A percentile compares a stretch with the other conserved stretches of the same genome.
These are phyloP conservation scores for Neogale vison DNA, from an alignment of 2,113 vertebrate species.

Conservation along the genomic window DNA sequence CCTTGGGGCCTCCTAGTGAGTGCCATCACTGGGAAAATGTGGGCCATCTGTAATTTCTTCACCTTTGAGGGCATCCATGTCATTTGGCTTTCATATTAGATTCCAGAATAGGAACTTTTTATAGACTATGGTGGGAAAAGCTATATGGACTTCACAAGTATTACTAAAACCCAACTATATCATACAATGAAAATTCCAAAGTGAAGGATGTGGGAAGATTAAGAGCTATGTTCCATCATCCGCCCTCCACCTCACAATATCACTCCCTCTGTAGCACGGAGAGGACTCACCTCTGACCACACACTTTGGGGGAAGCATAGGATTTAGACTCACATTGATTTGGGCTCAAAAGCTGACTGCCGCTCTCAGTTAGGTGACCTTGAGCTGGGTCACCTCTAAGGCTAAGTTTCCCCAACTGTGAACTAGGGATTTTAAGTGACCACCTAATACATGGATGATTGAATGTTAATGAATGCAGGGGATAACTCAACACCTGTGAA, in stretches of 20 bases:
- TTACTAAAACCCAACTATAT: background rate
- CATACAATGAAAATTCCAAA: background rate
- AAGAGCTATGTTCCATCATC: background rate
- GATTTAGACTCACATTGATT: background rate
- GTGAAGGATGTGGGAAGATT: background rate
- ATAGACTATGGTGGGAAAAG: background rate
- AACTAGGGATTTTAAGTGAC: background rate
- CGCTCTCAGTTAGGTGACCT: background rate
- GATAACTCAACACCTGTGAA: background rate
- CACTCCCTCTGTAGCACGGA: fast-evolving
- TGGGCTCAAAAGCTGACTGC: background rate
- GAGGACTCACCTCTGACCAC: background rate
- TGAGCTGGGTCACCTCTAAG: background rate
- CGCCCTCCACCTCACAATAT: background rate
- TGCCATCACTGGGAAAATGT: background rate
- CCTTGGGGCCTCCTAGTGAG: background rate
- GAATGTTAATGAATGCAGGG: background rate
- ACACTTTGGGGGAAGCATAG: background rate
- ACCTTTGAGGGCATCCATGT: background rate
- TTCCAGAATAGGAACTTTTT: background rate
- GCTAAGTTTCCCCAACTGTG: background rate
- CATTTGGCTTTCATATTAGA: background rate
- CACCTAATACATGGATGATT: background rate
- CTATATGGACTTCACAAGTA: background rate
- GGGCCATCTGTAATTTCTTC: fast-evolving